phyloP scores from a whole-genome alignment of 64 coral and sea anemone genomes.

The Catalaphyllia jardinei region DNA sequence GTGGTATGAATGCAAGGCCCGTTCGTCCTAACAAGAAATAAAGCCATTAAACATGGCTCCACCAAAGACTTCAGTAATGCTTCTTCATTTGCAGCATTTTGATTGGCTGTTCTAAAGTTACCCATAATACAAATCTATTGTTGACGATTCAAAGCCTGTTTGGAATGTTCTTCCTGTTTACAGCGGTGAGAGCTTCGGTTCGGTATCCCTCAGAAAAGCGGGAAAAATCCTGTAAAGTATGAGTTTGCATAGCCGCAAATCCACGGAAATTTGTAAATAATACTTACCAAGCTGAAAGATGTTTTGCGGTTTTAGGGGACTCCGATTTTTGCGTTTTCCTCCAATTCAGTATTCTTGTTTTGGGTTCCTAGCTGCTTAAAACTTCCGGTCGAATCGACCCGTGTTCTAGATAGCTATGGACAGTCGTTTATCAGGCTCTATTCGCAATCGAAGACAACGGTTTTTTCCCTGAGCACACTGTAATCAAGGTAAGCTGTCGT shows the following conservation, averaged over 20 bases:
- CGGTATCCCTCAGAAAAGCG: neutral
- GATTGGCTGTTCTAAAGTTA: conserved; percentile 6
- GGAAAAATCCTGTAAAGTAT: conserved; percentile 2
- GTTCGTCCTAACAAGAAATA: too few species aligned
- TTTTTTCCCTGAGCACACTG: too few species aligned
- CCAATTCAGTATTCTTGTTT: neutral
- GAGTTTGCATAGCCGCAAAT: neutral
- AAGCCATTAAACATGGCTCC: too few species aligned
- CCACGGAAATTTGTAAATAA: neutral
- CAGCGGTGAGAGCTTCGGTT: neutral
- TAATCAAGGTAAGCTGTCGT: too few species aligned
- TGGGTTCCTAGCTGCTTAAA: neutral
- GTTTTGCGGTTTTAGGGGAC: neutral
- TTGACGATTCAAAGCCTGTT: neutral
- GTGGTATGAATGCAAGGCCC: too few species aligned
- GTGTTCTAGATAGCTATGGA: neutral
- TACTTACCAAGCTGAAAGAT: neutral
- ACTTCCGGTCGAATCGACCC: conserved; percentile 2
- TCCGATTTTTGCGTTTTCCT: neutral
- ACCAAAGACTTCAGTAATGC: neutral
- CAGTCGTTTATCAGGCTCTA: neutral
- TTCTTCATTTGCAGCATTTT: neutral
- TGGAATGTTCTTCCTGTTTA: conserved; percentile 45
- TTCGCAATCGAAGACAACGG: too few species aligned
- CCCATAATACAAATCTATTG: conserved; percentile 10